Evolutionary conservation across 2,797 vertebrate genomes (phyloP), one percentile per base, ranked within the genome.

Genomic region (Holocentrus rufus): DNA sequence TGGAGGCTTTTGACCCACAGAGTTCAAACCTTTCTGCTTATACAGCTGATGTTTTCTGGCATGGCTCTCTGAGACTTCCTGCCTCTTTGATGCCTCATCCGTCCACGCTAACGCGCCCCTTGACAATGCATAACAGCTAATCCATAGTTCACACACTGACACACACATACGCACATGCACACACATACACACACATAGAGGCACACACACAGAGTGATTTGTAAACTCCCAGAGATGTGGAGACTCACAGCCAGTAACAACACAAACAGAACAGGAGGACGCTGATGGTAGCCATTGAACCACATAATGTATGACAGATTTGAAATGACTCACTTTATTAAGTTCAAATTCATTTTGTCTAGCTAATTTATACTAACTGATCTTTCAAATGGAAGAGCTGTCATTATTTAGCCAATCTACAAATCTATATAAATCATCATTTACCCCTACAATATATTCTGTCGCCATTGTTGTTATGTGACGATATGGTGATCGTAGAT

Each of bases 11-110:
- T 92, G 90, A 93, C 92, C 91, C 64, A 1, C 66, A 88, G 83
- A 88, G 87, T 91, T 91, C 85, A 91, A 80, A 86, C 85, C 79
- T 84, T 82, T 89, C 77, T 92, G 89, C 90, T 93, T 92, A 76
- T 88, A 92, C 91, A 93, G 90, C 92, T 93, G 91, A 93, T 92
- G 90, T 89, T 91, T 89, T 92, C 85, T 92, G 91, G 88, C 89
- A 69, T 62, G 0, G 77, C 79, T 86, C 85, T 50, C 72, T 73
- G 71, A 85, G 87, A 90, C 89, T 92, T 92, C 88, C 91, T 92
- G 89, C 84, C 80, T 84, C 89, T 91, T 92, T 91, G 87, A 91
- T 91, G 88, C 90, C 86, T 88, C 67, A 79, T 92, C 80, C 77
- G 57, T 89, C 84, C 88, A 85, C 53, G 46, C 85, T 90, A 88